A percentile compares a stretch with the other conserved stretches of the same genome.
Conservation (phyloP, 2,888 invertebrate genomes). For the Apamea anceps region DNA sequence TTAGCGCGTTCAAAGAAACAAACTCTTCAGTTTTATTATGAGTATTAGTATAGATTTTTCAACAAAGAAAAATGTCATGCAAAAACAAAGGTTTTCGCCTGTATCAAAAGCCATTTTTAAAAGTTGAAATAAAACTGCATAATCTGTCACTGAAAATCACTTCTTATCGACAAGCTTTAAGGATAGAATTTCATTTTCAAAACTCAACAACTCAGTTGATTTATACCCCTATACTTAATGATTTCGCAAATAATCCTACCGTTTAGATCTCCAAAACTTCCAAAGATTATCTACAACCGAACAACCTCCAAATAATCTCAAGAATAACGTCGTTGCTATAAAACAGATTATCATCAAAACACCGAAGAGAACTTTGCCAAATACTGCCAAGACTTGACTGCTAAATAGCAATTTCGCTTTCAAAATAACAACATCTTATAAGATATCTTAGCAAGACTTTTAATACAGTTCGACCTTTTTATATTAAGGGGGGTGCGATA, state of each 20-base stretch:
- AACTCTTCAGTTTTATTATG: too few relatives aligned
- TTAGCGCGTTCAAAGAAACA: too few relatives aligned
- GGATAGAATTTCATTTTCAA: neutral
- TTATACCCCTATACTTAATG: neutral
- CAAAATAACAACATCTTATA: slow-evolving; percentile 41
- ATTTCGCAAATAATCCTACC: slow-evolving; percentile 21
- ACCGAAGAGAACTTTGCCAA: slow-evolving; percentile 33
- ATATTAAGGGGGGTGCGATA: neutral
- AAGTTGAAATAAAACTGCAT: too few relatives aligned
- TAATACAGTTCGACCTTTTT: slow-evolving; percentile 19
- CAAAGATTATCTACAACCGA: slow-evolving; percentile 39
- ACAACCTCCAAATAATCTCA: slow-evolving; percentile 38
- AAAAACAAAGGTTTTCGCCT: too few relatives aligned
- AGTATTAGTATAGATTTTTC: too few relatives aligned
- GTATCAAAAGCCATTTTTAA: too few relatives aligned
- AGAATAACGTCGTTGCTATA: slow-evolving; percentile 27
- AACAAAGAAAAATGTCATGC: too few relatives aligned
- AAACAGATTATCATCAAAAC: slow-evolving; percentile 48
- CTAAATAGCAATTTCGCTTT: slow-evolving; percentile 43
- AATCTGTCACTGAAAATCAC: neutral
- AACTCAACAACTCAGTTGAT: neutral
- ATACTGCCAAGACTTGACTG: slow-evolving; percentile 19
- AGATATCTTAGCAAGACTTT: slow-evolving; percentile 23
- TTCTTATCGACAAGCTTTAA: too few relatives aligned
- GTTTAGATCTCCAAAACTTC: slow-evolving; percentile 23